A percentile compares a stretch with the other conserved stretches of the same genome.
Conservation (phyloP, 2,797 vertebrate genomes). For the Lagocephalus sceleratus region DNA sequence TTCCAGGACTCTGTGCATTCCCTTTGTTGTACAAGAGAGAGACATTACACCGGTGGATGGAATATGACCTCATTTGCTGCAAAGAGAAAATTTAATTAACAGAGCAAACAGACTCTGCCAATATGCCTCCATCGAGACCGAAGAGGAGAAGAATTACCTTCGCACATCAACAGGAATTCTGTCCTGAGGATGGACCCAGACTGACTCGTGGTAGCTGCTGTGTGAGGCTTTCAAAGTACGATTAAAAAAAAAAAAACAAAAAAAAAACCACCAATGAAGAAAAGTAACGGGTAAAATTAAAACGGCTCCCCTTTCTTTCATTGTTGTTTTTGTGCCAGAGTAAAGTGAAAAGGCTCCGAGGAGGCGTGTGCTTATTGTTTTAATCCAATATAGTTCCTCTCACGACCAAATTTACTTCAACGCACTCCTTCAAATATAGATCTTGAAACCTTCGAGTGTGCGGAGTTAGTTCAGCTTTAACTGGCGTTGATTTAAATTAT, state of each 20-base stretch:
- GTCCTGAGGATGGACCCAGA: constrained; percentile 60
- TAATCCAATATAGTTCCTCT: constrained; percentile 49
- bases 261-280: no score
- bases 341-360: constrained; percentile 60
- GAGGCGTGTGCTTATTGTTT: constrained; percentile 49
- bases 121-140: constrained; percentile 76
- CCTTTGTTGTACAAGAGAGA: constrained; percentile 82
- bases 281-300: constrained; percentile 1
- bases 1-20: constrained; percentile 69
- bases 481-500: no score
- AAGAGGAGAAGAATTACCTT: constrained; percentile 71
- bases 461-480: no score
- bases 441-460: no score
- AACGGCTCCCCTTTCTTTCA: constrained; percentile 66
- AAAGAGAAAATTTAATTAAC: constrained; percentile 84
- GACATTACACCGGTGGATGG: constrained; percentile 79
- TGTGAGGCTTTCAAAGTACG: background rate
- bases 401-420: constrained; percentile 51
- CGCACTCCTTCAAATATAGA: constrained; percentile 47
- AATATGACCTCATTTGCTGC: constrained; percentile 82
- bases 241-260: no score
- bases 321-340: constrained; percentile 63
- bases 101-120: constrained; percentile 81
- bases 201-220: constrained; percentile 1
- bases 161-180: constrained; percentile 68